Conservation (phyloP, 2,113 vertebrate species). For the Arvicanthis niloticus region DNA sequence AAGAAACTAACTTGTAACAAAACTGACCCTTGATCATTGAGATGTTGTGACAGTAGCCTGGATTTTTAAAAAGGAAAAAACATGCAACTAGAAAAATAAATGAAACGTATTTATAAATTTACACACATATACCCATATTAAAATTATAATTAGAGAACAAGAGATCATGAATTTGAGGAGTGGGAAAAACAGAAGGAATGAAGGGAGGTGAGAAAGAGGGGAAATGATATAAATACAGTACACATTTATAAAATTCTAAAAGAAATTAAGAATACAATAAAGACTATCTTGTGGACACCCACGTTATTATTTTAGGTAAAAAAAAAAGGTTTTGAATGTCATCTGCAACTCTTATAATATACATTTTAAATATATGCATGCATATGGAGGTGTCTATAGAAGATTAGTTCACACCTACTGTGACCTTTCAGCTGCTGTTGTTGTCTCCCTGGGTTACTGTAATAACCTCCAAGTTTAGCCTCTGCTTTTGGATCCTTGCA, state of each 20-base stretch:
- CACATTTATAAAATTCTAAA: not conserved
- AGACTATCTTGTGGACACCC: not conserved
- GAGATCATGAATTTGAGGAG: not conserved
- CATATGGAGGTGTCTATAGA: not conserved
- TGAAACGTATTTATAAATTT: not conserved
- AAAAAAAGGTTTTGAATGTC: not conserved
- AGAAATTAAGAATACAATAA: not conserved
- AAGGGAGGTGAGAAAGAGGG: not conserved
- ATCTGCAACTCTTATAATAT: not conserved
- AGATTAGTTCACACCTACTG: not conserved
- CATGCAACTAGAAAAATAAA: not conserved
- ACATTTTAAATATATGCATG: not conserved
- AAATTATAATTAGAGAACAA: not conserved
- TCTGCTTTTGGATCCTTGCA: not conserved
- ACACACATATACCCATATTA: not conserved
- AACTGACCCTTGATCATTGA: not conserved
- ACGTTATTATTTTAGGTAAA: not conserved
- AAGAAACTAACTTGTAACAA: not conserved
- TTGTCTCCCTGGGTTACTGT: not conserved
- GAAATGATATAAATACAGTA: not conserved
- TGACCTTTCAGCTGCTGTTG: not conserved
- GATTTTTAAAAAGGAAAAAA: not conserved
- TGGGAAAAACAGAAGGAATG: not conserved
- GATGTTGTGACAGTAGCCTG: not conserved
- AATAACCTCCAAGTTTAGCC: not conserved